These are phyloP conservation scores for Psittacula derbiana DNA, from an alignment of 2,797 vertebrate species.

Conservation along the genomic window DNA sequence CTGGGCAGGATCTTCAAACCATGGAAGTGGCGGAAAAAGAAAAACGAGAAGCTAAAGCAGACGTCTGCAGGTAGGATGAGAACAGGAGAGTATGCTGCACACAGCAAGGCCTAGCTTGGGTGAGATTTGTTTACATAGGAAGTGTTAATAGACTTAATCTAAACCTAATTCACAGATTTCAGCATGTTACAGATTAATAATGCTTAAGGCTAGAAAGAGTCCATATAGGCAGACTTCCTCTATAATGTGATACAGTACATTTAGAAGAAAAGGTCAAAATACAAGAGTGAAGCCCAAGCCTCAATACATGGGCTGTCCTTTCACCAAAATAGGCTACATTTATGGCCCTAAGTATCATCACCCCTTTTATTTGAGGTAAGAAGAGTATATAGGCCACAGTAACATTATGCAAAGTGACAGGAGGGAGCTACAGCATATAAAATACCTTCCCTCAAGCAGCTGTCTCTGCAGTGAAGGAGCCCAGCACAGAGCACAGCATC, in stretches of 20 bases:
- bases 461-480: neutral
- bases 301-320: neutral
- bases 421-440: neutral
- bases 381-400: conserved; percentile 1
- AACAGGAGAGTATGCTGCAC: neutral
- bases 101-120: neutral
- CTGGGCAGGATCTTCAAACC: conserved; percentile 97
- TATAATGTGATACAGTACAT: neutral
- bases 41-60: conserved; percentile 94
- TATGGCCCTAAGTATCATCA: neutral
- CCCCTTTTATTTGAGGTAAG: neutral
- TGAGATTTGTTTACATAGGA: neutral
- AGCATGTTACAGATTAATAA: neutral
- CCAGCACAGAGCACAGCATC: neutral
- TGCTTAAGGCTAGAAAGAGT: neutral
- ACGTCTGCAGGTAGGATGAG: conserved; percentile 79
- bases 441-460: conserved; percentile 12
- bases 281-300: neutral
- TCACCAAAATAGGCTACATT: neutral
- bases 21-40: conserved; percentile 99
- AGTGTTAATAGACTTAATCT: neutral
- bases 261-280: neutral
- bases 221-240: neutral
- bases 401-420: conserved; percentile 26
- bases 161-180: neutral